Base-by-base conservation (phyloP, 2,888 invertebrate species). In the Lymantria monacha region DNA sequence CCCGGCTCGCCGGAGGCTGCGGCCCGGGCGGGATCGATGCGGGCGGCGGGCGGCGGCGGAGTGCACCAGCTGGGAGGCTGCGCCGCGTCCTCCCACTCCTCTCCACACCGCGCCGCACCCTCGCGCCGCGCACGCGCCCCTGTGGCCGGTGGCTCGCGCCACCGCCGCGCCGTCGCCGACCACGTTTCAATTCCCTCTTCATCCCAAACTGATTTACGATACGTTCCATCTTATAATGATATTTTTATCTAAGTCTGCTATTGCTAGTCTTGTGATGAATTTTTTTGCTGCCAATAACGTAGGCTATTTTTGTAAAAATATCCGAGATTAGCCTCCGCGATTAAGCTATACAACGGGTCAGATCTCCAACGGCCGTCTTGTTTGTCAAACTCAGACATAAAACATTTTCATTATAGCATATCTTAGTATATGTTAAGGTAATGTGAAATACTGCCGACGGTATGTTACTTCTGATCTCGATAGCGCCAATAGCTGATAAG, bases 41-140 rank as follows among this genome's bases (percentile, higher is more conserved):
- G 87, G 87, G 87, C 85, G 79, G 87, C 89, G 87, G 86, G 89
- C 87, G 88, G 84, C 84, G 83, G 87, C 87, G 87, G 90, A 90
- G 90, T 88, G 88, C 83, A 83, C 78, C 79, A 76, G 81, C 78
- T 74, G 75, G 83, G 82, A 82, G 83, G 83, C 83, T 81, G 82
- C 86, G 87, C 86, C 83, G 85, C 82, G 80, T 79, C 84, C 78
- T 72, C 61, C 66, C 60, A 22, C 52, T 22, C 30, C 44, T 57
- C 63, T 59, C 61, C 71, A 50, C 61, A 45, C 63, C 60, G 50
- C 70, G 50, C 45, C 70, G 59, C 64, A 44, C 66, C 30, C 61
- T 15, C 60, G 3, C 61, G 45, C 51, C 63, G 63, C 61, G 63
- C 66, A 61, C 59, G 66, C 61, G 59, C 62, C 42, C 57, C 63